Evolutionary conservation across 2,888 invertebrate genomes (phyloP).

Genomic region (Teleiodes luculella): DNA sequence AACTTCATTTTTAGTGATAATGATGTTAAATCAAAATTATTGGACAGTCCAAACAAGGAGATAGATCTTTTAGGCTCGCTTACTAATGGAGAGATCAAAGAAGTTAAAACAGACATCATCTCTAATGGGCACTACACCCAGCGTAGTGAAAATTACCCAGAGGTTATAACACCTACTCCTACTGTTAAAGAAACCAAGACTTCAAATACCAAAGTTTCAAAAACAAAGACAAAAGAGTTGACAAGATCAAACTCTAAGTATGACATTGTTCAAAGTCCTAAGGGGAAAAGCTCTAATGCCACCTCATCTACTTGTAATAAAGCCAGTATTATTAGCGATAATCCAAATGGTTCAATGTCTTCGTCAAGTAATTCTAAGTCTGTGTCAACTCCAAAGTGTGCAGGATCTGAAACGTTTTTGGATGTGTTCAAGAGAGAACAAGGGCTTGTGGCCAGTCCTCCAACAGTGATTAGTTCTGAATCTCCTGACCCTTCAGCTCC

Average conservation of each 20-base stretch:
- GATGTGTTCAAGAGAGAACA: conserved; percentile 74
- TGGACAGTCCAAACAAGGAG: conserved; percentile 57
- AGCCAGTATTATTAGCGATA: conserved; percentile 64
- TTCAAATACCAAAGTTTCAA: conserved; percentile 56
- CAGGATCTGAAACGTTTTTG: conserved; percentile 57
- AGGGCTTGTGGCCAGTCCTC: conserved; percentile 45
- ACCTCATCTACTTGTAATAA: conserved; percentile 37
- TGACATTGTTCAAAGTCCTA: conserved; percentile 48
- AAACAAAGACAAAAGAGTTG: conserved; percentile 48
- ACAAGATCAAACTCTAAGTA: conserved; percentile 37
- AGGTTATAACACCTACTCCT: conserved; percentile 19
- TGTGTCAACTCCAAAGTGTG: conserved; percentile 34
- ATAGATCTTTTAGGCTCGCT: conserved; percentile 48
- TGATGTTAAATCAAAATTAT: conserved; percentile 50
- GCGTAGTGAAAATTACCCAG: conserved; percentile 34
- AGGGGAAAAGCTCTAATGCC: conserved; percentile 38
- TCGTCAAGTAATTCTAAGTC: conserved; percentile 31
- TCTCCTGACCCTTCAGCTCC: conserved; percentile 35
- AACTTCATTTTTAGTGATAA: conserved; percentile 58
- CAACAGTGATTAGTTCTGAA: conserved; percentile 50
- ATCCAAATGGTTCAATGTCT: conserved; percentile 30
- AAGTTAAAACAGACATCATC: conserved; percentile 45
- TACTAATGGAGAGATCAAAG: conserved; percentile 59
- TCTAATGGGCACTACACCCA: conserved; percentile 59
- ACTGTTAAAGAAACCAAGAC: conserved; percentile 33